phyloP scores from a whole-genome alignment of 2,797 vertebrate genomes.

The Lacerta bilineata region DNA sequence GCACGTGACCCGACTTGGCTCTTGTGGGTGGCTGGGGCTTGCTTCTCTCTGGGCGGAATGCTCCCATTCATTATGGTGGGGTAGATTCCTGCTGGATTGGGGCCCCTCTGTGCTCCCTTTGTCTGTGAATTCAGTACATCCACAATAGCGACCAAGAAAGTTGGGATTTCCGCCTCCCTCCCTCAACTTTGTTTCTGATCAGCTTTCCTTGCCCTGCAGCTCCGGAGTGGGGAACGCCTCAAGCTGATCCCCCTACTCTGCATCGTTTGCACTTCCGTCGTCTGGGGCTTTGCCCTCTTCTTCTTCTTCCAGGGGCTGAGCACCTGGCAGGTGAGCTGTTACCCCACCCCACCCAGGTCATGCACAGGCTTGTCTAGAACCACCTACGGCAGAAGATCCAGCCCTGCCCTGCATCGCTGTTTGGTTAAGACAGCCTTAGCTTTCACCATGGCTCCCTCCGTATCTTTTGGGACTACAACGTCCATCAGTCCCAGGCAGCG shows the following conservation, averaged over 20 bases:
- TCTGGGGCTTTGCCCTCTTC: constrained; percentile 96
- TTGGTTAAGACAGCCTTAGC: too few species aligned
- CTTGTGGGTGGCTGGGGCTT: background rate
- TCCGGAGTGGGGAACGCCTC: constrained; percentile 94
- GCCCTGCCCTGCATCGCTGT: too few species aligned
- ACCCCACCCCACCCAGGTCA: too few species aligned
- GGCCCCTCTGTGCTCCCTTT: background rate
- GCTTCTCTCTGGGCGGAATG: too few species aligned
- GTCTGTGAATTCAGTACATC: too few species aligned
- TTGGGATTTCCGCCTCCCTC: background rate
- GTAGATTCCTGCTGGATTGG: background rate
- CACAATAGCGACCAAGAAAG: background rate
- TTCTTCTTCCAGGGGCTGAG: constrained; percentile 99
- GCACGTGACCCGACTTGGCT: background rate
- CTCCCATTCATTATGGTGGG: background rate
- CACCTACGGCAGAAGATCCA: too few species aligned
- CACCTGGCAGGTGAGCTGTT: constrained; percentile 93
- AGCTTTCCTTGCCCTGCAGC: constrained; percentile 71
- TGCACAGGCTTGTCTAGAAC: too few species aligned
- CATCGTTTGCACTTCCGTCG: constrained; percentile 92
- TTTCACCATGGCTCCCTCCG: too few species aligned
- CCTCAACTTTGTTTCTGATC: background rate
- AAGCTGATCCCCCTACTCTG: constrained; percentile 90
- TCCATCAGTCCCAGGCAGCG: too few species aligned
- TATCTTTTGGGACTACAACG: too few species aligned